These are phyloP conservation scores for Vollenhovia emeryi DNA, from an alignment of 1,140 invertebrate genomes.

Conservation along the genomic window DNA sequence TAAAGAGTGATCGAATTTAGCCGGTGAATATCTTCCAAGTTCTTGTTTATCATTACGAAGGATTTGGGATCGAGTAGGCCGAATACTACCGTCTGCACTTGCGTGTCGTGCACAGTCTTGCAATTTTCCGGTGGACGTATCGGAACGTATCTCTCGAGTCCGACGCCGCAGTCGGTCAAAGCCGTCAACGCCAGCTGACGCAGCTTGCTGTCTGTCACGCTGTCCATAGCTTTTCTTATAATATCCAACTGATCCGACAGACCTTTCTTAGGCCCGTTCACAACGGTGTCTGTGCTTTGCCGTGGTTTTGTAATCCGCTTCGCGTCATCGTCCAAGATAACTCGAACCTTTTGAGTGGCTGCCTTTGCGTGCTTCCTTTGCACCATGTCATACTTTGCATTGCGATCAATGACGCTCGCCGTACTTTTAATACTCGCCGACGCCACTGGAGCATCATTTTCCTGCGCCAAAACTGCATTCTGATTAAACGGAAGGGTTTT, in stretches of 20 bases:
- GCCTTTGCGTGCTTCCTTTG: not conserved
- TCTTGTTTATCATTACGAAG: conserved; percentile 64
- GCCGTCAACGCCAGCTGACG: conserved; percentile 68
- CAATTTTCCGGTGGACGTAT: conserved; percentile 16
- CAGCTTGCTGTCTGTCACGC: conserved; percentile 66
- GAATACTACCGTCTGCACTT: conserved; percentile 71
- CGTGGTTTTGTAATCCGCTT: not conserved
- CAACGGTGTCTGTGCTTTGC: not conserved
- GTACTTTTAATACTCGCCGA: not conserved
- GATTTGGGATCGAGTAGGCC: conserved; percentile 60
- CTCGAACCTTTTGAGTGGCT: not conserved
- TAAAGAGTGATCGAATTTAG: conserved; percentile 43
- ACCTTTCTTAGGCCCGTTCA: not conserved
- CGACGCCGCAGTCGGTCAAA: conserved; percentile 68
- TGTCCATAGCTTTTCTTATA: conserved; percentile 69
- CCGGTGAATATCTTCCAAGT: conserved; percentile 43
- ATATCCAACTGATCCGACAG: conserved; percentile 52
- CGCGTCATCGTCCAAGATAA: not conserved
- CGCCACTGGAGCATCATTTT: not conserved
- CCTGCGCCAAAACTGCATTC: not conserved
- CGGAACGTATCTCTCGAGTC: conserved; percentile 62
- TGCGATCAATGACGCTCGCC: not conserved
- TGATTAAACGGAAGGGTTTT: not conserved
- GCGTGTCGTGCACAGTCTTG: conserved; percentile 63
- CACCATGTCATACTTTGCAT: not conserved